phyloP scores from a whole-genome alignment of 2,797 vertebrate genomes.

The Moxostoma hubbsi region DNA sequence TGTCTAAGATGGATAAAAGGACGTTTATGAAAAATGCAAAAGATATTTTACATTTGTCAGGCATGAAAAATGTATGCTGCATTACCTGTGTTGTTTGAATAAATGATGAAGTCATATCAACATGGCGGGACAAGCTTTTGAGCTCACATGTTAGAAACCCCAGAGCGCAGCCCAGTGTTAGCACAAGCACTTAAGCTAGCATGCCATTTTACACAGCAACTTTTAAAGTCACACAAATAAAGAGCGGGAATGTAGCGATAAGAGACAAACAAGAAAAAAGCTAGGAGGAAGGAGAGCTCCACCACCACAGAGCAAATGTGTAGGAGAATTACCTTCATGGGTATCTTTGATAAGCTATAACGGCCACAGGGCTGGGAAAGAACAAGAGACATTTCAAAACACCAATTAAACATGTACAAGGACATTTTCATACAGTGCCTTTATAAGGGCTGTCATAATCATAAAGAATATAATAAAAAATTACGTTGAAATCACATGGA shows the following conservation, averaged over 20 bases:
- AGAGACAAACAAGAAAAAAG: constrained; percentile 43
- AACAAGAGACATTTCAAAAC: constrained; percentile 58
- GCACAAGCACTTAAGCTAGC: constrained; percentile 24
- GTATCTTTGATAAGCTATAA: constrained; percentile 79
- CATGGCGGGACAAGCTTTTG: constrained; percentile 61
- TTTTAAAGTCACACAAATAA: constrained; percentile 30
- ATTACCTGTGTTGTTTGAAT: constrained; percentile 59
- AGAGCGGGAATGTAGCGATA: constrained; percentile 48
- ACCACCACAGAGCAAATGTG: constrained; percentile 57
- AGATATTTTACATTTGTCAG: constrained; percentile 39
- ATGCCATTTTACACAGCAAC: constrained; percentile 50
- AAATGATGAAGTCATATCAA: constrained; percentile 72
- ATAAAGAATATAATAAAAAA: not conserved
- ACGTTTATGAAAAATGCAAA: constrained; percentile 36
- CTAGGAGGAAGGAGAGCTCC: constrained; percentile 56
- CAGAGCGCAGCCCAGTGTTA: not conserved
- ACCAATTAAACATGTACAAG: constrained; percentile 11
- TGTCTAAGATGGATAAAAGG: constrained; percentile 32
- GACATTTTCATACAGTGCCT: not conserved
- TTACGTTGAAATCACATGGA: too few species aligned
- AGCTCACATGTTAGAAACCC: constrained; percentile 61
- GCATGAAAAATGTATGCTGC: constrained; percentile 68
- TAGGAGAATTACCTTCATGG: constrained; percentile 72
- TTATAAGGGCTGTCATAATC: not conserved
- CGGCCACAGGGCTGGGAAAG: constrained; percentile 71